Base-by-base conservation (phyloP, 2,888 invertebrate genomes). In the Clostera curtula region DNA sequence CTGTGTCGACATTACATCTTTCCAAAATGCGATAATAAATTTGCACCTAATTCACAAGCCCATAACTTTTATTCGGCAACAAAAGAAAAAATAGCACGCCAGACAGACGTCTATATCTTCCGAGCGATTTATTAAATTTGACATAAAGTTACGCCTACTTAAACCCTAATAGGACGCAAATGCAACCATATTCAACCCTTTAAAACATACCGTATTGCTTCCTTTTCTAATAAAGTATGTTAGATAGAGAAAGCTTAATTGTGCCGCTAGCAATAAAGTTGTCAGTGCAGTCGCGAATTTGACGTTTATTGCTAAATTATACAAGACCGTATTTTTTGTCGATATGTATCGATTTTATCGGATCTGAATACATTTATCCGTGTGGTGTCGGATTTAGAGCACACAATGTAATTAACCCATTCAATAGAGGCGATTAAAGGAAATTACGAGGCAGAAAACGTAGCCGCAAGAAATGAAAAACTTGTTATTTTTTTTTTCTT, bases 81-180 rank as follows among this genome's bases (percentile, higher is more conserved):
- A 23, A 23, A 14, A 10, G 15, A 9, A n/a, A n/a, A n/a, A 13
- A 5, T 8, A 8, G 13, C 15, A 40, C 36, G 44, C 37, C 34
- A 37, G 38, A 24, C 33, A 40, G 40, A 40, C 36, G 41, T 37
- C 53, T 49, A 63, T 67, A 65, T 58, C 64, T 77, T 75, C 63
- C 66, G 46, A 49, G 46, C 66, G 64, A 82, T 82, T 76, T 75
- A 68, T 77, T 79, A 73, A 63, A 70, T 66, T 53, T 69, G 76
- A 71, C 79, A 65, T 63, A 33, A 36, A 56, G 61, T 51, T 49
- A 66, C 80, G 79, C 80, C 79, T 60, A 67, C 72, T 73, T 73
- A 64, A 62, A 67, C 75, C 72, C 68, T 69, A 60, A 57, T 47
- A 44, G 52, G 47, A 41, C 52, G 52, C 59, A 59, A 69, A 64